These are phyloP conservation scores for Tapera naevia DNA, from an alignment of 2,797 vertebrate species.

Conservation along the genomic window DNA sequence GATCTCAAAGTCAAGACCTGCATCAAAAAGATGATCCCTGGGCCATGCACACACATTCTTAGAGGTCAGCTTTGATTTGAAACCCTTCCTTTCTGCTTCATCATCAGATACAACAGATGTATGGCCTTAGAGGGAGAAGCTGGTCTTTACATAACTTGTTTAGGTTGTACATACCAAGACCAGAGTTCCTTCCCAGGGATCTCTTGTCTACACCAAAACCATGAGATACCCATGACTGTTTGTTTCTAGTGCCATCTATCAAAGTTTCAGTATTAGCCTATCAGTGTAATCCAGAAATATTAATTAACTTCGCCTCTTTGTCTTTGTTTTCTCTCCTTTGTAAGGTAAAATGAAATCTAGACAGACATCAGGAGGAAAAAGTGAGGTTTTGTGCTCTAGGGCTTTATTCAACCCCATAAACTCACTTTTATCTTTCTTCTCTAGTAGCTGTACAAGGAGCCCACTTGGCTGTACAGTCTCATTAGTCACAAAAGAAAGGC, in stretches of 20 bases:
- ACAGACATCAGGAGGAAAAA: not conserved
- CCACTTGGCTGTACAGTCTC: not conserved
- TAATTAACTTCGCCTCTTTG: not conserved
- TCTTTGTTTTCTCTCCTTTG: not conserved
- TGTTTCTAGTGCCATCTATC: not conserved
- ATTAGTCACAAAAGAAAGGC: constrained; percentile 40
- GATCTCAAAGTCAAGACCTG: not conserved
- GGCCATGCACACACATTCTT: not conserved
- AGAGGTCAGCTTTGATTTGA: not conserved
- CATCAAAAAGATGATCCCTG: not conserved
- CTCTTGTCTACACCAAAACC: not conserved
- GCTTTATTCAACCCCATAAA: constrained; percentile 8
- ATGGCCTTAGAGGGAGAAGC: not conserved
- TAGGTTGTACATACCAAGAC: not conserved
- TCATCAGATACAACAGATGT: not conserved
- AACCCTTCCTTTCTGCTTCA: not conserved
- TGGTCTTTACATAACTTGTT: not conserved
- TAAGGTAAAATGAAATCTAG: not conserved
- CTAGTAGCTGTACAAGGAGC: not conserved
- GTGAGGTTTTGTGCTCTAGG: not conserved
- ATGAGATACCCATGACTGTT: not conserved
- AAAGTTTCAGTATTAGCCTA: not conserved
- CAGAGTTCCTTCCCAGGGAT: not conserved
- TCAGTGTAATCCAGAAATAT: not conserved
- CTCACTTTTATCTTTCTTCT: constrained; percentile 13